phyloP scores from a whole-genome alignment of 2,888 invertebrate species.

The Leptopilina drosophilae region DNA sequence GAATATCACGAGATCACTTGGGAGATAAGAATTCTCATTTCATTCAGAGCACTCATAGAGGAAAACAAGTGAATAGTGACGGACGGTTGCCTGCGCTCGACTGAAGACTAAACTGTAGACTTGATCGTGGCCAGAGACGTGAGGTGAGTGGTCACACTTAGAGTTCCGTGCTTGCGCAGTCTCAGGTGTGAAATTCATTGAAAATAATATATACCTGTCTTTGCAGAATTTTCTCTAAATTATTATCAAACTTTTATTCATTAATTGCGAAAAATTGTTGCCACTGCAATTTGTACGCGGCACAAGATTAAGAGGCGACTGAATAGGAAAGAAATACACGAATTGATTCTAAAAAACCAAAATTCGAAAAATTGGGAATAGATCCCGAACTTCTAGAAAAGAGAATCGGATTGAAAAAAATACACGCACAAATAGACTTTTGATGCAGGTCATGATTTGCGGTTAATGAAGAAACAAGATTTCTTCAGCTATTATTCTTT shows the following conservation, averaged over 20 bases:
- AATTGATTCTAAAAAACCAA: too few relatives aligned
- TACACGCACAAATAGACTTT: not conserved
- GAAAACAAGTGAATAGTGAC: too few relatives aligned
- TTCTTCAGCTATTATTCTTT: slow-evolving; percentile 33
- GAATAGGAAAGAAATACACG: too few relatives aligned
- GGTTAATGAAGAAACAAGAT: slow-evolving; percentile 21
- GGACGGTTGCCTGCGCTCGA: slow-evolving; percentile 67
- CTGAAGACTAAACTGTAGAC: slow-evolving; percentile 67
- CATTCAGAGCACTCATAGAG: not conserved
- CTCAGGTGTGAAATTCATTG: slow-evolving; percentile 29
- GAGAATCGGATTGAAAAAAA: not conserved
- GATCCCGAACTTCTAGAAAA: not conserved
- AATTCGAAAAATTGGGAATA: not conserved
- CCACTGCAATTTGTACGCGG: too few relatives aligned
- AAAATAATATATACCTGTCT: not conserved
- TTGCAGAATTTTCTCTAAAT: not conserved
- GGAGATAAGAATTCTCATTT: too few relatives aligned
- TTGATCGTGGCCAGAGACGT: slow-evolving; percentile 38
- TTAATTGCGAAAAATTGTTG: too few relatives aligned
- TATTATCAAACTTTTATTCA: too few relatives aligned
- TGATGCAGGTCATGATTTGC: slow-evolving; percentile 13
- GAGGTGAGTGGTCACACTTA: slow-evolving; percentile 40
- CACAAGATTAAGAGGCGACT: too few relatives aligned
- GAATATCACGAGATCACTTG: not conserved
- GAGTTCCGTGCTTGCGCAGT: slow-evolving; percentile 42